These are phyloP conservation scores for Adelognathus sp. DNA, from an alignment of 2,888 invertebrate species.

Conservation along the genomic window DNA sequence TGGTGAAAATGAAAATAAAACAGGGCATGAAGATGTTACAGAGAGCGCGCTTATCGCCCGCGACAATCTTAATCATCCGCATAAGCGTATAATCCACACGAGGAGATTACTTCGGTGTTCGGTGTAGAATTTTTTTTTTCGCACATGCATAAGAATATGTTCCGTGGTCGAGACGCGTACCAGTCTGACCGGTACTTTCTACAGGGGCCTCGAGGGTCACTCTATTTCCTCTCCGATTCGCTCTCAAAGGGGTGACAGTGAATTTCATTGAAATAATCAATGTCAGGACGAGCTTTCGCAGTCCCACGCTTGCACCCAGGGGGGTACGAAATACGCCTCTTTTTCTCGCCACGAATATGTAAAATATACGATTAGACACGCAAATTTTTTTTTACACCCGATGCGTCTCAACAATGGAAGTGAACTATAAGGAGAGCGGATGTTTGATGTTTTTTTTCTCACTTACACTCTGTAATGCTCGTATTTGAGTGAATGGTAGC, in stretches of 20 bases:
- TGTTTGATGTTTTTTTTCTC: constrained; percentile 12
- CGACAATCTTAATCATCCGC: constrained; percentile 58
- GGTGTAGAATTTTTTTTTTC: constrained; percentile 26
- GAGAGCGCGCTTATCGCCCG: constrained; percentile 35
- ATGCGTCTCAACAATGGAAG: not conserved
- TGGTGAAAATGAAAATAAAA: constrained; percentile 11
- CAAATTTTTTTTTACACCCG: not conserved
- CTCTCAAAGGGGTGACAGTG: constrained; percentile 24
- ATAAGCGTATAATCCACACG: constrained; percentile 60
- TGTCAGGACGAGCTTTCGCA: constrained; percentile 3
- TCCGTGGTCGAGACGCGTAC: constrained; percentile 29
- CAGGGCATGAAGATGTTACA: constrained; percentile 37
- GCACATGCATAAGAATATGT: constrained; percentile 29
- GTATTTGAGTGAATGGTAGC: too few species aligned
- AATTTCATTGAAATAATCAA: constrained; percentile 54
- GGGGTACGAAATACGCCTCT: not conserved
- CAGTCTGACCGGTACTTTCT: constrained; percentile 56
- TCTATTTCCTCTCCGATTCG: constrained; percentile 38
- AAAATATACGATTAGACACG: not conserved
- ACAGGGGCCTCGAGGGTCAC: constrained; percentile 12
- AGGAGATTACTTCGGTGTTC: constrained; percentile 40
- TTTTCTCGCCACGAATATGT: not conserved
- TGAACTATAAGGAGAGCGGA: constrained; percentile 3
- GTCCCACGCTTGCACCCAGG: not conserved
- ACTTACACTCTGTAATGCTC: too few species aligned